phyloP scores from a whole-genome alignment of 2,113 vertebrate genomes.

The Heterochromis multidens region DNA sequence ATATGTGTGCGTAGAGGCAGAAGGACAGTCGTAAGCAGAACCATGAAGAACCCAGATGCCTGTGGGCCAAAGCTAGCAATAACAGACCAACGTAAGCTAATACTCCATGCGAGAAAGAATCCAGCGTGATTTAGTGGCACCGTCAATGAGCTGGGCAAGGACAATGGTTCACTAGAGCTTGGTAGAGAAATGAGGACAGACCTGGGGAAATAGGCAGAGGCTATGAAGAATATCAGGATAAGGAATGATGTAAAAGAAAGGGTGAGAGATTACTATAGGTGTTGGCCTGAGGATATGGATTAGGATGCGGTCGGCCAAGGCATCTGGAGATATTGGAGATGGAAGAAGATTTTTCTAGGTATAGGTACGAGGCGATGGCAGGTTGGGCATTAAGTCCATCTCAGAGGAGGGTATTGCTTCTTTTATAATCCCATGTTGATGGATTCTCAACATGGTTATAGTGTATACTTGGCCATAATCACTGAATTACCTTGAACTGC shows the following conservation, averaged over 20 bases:
- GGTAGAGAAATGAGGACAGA: slow-evolving; percentile 63
- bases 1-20: not conserved
- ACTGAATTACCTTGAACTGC: not conserved
- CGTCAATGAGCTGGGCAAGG: slow-evolving; percentile 55
- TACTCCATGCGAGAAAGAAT: slow-evolving; percentile 45
- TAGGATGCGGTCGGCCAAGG: slow-evolving; percentile 16
- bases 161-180: slow-evolving; percentile 66
- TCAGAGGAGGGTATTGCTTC: not conserved
- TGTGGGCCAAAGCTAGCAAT: slow-evolving; percentile 43
- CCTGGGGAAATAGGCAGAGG: slow-evolving; percentile 46
- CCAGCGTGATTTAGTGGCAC: slow-evolving; percentile 60
- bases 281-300: slow-evolving; percentile 50
- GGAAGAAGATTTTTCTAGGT: slow-evolving; percentile 25
- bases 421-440: not conserved
- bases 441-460: not conserved
- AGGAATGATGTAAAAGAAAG: slow-evolving; percentile 37
- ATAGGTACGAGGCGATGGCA: not conserved
- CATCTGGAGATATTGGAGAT: slow-evolving; percentile 39
- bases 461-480: not conserved
- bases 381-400: slow-evolving; percentile 1
- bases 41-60: slow-evolving; percentile 40
- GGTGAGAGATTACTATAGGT: slow-evolving; percentile 40
- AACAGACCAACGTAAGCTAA: slow-evolving; percentile 51
- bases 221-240: slow-evolving; percentile 52
- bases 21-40: slow-evolving; percentile 49